These are phyloP conservation scores for Pseudocheirus occidentalis DNA, from an alignment of 2,797 vertebrate genomes.

Conservation along the genomic window DNA sequence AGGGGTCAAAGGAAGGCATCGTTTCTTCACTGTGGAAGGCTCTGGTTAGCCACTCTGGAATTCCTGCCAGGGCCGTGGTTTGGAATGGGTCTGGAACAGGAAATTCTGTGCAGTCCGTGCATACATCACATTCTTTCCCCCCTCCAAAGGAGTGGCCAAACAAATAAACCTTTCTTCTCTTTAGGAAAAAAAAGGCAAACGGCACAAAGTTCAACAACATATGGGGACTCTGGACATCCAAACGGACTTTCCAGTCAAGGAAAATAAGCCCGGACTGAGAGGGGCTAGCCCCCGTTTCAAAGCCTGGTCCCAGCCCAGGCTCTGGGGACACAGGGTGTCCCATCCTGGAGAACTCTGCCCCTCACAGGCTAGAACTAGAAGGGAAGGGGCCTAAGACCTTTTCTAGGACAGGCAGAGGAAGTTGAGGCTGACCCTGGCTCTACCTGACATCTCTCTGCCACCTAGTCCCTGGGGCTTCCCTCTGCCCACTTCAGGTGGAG, in stretches of 20 bases:
- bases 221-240: slow-evolving; percentile 68
- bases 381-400: background rate
- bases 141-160: slow-evolving; percentile 85
- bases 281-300: slow-evolving; percentile 1
- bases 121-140: slow-evolving; percentile 90
- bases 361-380: too few species aligned
- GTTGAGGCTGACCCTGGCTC: too few species aligned
- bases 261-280: slow-evolving; percentile 31
- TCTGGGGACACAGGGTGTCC: background rate
- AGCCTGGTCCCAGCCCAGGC: background rate
- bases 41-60: slow-evolving; percentile 77
- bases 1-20: background rate
- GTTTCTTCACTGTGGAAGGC: slow-evolving; percentile 60
- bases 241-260: slow-evolving; percentile 66
- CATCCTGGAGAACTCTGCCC: background rate
- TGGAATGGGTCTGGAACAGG: slow-evolving; percentile 88
- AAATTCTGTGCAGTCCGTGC: slow-evolving; percentile 89
- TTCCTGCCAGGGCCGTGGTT: slow-evolving; percentile 79
- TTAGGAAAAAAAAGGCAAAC: slow-evolving; percentile 78
- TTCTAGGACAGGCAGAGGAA: too few species aligned
- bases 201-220: slow-evolving; percentile 82
- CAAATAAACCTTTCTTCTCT: slow-evolving; percentile 89
- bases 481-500: too few species aligned
- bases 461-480: too few species aligned
- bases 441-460: too few species aligned